A percentile compares a stretch with the other conserved stretches of the same genome.
Conservation (phyloP, 2,888 invertebrate species). For the Ferrisia virgata region DNA sequence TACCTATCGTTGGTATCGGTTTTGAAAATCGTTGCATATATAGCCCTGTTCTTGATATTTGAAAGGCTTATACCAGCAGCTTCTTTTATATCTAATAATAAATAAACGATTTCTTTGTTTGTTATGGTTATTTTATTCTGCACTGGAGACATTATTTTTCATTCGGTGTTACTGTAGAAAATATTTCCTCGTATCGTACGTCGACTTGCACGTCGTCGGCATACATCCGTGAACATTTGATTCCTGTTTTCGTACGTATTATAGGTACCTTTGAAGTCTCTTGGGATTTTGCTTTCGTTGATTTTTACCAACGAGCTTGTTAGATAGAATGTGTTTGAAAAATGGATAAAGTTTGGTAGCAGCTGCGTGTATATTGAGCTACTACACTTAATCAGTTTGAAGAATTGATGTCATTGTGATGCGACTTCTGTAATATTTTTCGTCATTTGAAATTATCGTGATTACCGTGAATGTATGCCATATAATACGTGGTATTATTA, state of each 20-base stretch:
- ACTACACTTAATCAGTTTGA: background rate
- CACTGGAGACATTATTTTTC: slow-evolving; percentile 9
- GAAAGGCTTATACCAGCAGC: slow-evolving; percentile 8
- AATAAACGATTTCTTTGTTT: slow-evolving; percentile 42
- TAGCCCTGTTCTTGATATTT: background rate
- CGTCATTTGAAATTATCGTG: too few relatives aligned
- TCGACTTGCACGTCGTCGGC: background rate
- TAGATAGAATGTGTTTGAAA: slow-evolving; percentile 1
- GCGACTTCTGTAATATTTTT: background rate
- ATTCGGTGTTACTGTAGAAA: background rate
- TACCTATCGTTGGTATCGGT: slow-evolving; percentile 38
- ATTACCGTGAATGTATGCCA: too few relatives aligned
- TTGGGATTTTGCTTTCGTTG: background rate
- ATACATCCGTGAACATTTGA: background rate
- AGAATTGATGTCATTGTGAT: background rate
- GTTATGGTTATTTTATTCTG: slow-evolving; percentile 25
- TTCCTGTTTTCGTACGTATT: background rate
- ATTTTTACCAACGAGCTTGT: background rate
- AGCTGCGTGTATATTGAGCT: slow-evolving; percentile 12
- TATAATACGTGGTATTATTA: too few relatives aligned
- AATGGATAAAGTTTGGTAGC: slow-evolving; percentile 34
- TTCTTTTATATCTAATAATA: slow-evolving; percentile 23
- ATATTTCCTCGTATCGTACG: background rate
- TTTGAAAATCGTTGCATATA: slow-evolving; percentile 11
- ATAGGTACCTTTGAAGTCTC: background rate